Evolutionary conservation across 2,797 vertebrate genomes (phyloP), one percentile per base, ranked within the genome.

Genomic region (Neopelma chrysocephalum): DNA sequence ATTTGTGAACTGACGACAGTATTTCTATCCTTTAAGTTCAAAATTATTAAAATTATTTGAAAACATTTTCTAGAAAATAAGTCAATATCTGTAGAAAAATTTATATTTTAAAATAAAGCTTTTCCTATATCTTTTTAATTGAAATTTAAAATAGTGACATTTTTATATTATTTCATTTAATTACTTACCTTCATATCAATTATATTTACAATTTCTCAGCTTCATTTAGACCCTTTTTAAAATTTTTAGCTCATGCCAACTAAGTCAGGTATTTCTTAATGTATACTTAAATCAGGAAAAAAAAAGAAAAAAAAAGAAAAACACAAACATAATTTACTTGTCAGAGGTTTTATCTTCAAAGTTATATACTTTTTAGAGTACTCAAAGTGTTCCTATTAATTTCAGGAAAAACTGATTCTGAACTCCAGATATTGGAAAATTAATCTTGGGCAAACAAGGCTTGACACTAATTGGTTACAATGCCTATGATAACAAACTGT

Each of bases 391-490:
- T 87, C 25, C 43, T 77, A 81, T 16, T 87, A 79, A 66, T 89
- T 89, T 95, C 56, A 70, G 68, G 21, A 43, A 81, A 90, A 93
- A 27, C 26, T 80, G 45, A 68, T 86, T 90, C 57, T 90, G 70
- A 82, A 78, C 62, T 81, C 48, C 43, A 89, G 47, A 69, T 91
- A 87, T 32, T 62, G 61, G 66, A 86, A 94, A 89, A 92, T 90
- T 76, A 79, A 94, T 94, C 83, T 93, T 72, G 19, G 40, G 4
- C 36, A 90, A 94, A 93, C 62, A 83, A 72, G 66, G 3, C 22
- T 83, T 82, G 85, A 93, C 89, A 88, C 36, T 94, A 93, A 93
- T 83, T 96, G 82, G 45, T 91, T 90, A 90, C 85, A 95, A 83
- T 88, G 66, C 26, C 53, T 95, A 53, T 56, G 86, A 93, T 87